These are phyloP conservation scores for Luscinia luscinia DNA, from an alignment of 2,797 vertebrate species.

Conservation along the genomic window DNA sequence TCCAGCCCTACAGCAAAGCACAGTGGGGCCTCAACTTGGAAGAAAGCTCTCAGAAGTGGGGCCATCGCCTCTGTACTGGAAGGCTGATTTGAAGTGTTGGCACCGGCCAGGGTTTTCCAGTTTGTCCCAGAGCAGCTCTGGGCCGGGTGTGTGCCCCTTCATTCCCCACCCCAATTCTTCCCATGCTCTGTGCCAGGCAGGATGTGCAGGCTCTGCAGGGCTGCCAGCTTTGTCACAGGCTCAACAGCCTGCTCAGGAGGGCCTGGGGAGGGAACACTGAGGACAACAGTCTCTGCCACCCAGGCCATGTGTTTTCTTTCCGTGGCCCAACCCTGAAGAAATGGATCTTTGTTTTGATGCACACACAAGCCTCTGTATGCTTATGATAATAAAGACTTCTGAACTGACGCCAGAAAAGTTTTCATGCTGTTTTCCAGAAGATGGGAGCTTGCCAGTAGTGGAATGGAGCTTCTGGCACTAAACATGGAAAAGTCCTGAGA, in stretches of 20 bases:
- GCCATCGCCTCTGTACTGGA: not conserved
- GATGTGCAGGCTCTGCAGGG: not conserved
- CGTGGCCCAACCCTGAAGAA: not conserved
- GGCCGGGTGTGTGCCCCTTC: not conserved
- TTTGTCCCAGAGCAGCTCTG: not conserved
- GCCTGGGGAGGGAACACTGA: not conserved
- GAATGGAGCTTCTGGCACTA: conserved; percentile 11
- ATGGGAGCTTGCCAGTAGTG: not conserved
- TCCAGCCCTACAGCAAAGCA: not conserved
- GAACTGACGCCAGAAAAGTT: not conserved
- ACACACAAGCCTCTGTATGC: conserved; percentile 13
- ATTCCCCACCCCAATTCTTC: not conserved
- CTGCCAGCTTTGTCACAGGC: not conserved
- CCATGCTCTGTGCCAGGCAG: not conserved
- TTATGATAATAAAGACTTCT: conserved; percentile 60
- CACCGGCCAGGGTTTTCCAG: not conserved
- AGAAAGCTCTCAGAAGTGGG: not conserved
- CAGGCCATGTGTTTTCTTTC: not conserved
- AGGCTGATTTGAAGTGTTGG: not conserved
- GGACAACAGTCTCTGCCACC: not conserved
- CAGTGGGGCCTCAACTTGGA: not conserved
- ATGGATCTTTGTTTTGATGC: conserved; percentile 7
- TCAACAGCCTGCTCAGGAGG: not conserved
- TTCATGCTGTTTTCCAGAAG: not conserved
- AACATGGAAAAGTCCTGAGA: not conserved